These are phyloP conservation scores for Nomada ferruginata DNA, from an alignment of 2,888 invertebrate genomes.

Conservation along the genomic window DNA sequence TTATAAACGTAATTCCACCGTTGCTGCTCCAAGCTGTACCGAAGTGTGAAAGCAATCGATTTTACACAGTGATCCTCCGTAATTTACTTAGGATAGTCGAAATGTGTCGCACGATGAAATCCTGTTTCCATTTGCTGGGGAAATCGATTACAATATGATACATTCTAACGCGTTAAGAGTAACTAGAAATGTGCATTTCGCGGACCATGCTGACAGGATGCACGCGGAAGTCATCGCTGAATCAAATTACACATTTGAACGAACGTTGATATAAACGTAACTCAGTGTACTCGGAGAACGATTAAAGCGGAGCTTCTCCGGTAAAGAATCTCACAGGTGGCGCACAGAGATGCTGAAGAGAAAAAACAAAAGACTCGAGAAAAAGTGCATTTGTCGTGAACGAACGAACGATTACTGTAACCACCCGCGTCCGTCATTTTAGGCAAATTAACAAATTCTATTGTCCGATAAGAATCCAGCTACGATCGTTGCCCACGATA, in stretches of 20 bases:
- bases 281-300: neutral
- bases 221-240: constrained; percentile 1
- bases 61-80: constrained; percentile 27
- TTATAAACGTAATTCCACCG: constrained; percentile 40
- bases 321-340: neutral
- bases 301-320: neutral
- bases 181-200: neutral
- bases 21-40: constrained; percentile 9
- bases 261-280: neutral
- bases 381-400: too few relatives aligned
- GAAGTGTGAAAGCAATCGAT: constrained; percentile 4
- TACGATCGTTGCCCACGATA: constrained; percentile 24
- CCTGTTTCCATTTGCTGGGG: neutral
- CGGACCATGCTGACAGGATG: neutral
- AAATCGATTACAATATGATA: constrained; percentile 23
- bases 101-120: neutral
- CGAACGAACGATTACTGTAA: too few relatives aligned
- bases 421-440: constrained; percentile 3
- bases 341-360: too few relatives aligned
- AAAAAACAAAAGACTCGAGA: too few relatives aligned
- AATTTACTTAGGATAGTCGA: constrained; percentile 27
- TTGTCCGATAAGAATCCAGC: constrained; percentile 14
- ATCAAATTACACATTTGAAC: neutral
- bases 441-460: constrained; percentile 26
- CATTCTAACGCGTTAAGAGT: constrained; percentile 5